Evolutionary conservation across 2,113 vertebrate species (phyloP).

Genomic region (Phrynosoma blainvillii): DNA sequence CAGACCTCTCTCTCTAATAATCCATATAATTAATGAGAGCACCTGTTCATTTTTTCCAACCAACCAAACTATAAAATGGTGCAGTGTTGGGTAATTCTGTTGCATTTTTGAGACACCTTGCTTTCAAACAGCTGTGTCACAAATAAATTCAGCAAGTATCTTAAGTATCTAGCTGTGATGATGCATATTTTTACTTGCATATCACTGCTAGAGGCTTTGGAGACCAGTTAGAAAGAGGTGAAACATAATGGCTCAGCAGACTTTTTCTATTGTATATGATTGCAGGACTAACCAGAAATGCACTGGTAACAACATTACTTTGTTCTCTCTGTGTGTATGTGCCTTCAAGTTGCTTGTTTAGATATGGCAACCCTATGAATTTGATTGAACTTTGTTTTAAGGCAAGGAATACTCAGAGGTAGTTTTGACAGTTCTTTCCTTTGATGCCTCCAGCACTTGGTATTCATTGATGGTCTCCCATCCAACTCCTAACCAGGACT

Average conservation of each 20-base stretch:
- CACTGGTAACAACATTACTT: neutral
- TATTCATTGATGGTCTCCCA: too few relatives aligned
- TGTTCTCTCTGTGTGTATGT: neutral
- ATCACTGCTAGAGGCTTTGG: too few relatives aligned
- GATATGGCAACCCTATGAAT: too few relatives aligned
- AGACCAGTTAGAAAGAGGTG: neutral
- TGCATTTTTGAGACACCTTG: neutral
- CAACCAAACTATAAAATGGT: neutral
- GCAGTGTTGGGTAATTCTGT: neutral
- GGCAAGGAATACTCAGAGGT: too few relatives aligned
- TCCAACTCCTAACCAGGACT: too few relatives aligned
- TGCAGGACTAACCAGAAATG: neutral
- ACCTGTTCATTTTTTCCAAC: neutral
- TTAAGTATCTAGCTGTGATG: neutral
- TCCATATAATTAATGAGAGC: neutral
- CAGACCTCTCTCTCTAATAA: too few relatives aligned
- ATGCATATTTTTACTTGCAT: neutral
- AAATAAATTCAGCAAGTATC: neutral
- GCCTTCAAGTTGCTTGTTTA: too few relatives aligned
- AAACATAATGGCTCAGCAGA: neutral
- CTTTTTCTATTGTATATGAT: neutral
- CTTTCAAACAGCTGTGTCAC: neutral
- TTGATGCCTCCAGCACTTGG: too few relatives aligned
- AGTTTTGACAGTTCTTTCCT: too few relatives aligned
- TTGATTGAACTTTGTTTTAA: too few relatives aligned